Conservation (phyloP, 2,888 invertebrate genomes). For the Periphyllus acericola region DNA sequence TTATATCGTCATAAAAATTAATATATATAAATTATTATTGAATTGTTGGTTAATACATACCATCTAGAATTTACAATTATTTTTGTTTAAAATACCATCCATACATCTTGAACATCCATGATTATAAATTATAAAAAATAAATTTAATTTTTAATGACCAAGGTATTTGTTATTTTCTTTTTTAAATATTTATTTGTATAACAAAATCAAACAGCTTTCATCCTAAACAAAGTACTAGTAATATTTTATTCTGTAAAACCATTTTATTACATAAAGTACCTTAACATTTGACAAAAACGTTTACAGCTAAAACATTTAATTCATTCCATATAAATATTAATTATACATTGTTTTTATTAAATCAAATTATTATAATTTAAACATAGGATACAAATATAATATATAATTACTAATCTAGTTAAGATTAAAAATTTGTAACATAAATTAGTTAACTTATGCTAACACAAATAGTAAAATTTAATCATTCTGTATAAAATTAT, state of each 20-base stretch:
- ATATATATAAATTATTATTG: slow-evolving; percentile 38
- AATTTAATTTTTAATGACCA: slow-evolving; percentile 23
- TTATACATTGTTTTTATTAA: background rate
- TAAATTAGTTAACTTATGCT: background rate
- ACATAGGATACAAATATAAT: background rate
- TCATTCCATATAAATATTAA: background rate
- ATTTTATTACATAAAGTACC: background rate
- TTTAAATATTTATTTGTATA: background rate
- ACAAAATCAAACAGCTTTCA: background rate
- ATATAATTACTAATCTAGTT: background rate
- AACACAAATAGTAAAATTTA: background rate
- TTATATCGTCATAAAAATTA: background rate
- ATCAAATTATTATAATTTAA: background rate
- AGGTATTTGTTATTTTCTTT: background rate
- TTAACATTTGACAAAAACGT: background rate
- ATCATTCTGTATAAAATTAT: background rate
- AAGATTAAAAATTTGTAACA: background rate
- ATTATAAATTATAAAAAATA: slow-evolving; percentile 44
- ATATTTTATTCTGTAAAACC: background rate
- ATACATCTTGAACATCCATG: slow-evolving; percentile 2
- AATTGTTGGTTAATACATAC: slow-evolving; percentile 18
- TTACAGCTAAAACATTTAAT: background rate
- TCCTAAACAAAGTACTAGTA: background rate
- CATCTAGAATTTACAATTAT: slow-evolving; percentile 10
- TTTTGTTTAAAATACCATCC: slow-evolving; percentile 21